Conservation (phyloP, 1,140 invertebrate species). For the Nylanderia fulva region DNA sequence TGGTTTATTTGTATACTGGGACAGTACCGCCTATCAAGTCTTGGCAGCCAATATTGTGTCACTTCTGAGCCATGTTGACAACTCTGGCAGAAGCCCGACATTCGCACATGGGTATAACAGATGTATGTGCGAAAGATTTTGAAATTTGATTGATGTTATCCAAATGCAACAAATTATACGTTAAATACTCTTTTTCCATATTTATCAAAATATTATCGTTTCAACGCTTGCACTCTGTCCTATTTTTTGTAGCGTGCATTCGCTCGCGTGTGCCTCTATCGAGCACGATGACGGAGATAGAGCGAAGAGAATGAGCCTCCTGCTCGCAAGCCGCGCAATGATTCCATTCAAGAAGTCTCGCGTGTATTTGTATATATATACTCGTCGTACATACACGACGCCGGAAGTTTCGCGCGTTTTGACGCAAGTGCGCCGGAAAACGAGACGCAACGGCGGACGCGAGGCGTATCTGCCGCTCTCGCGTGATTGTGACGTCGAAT, state of each 20-base stretch:
- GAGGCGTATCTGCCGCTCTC: slow-evolving; percentile 31
- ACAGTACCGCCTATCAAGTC: too few species aligned
- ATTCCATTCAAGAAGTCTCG: slow-evolving; percentile 56
- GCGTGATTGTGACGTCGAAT: slow-evolving; percentile 12
- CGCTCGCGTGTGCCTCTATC: slow-evolving; percentile 5
- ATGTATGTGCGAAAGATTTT: neutral
- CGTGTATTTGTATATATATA: slow-evolving; percentile 23
- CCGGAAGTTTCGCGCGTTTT: slow-evolving; percentile 56
- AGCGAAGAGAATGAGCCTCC: slow-evolving; percentile 23
- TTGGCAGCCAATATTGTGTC: too few species aligned
- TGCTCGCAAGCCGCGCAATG: slow-evolving; percentile 33
- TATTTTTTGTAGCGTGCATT: slow-evolving; percentile 4
- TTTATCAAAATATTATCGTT: neutral
- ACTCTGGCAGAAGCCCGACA: too few species aligned
- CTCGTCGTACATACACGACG: slow-evolving; percentile 30
- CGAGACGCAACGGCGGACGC: slow-evolving; percentile 53
- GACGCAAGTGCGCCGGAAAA: slow-evolving; percentile 56
- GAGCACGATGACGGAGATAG: slow-evolving; percentile 32
- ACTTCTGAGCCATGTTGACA: too few species aligned
- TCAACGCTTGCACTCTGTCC: neutral
- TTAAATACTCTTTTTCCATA: neutral
- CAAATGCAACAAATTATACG: too few species aligned
- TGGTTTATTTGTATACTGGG: too few species aligned
- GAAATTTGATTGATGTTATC: neutral
- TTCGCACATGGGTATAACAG: too few species aligned